phyloP scores from a whole-genome alignment of 1,140 invertebrate genomes.

The Tetragonula clypearis region DNA sequence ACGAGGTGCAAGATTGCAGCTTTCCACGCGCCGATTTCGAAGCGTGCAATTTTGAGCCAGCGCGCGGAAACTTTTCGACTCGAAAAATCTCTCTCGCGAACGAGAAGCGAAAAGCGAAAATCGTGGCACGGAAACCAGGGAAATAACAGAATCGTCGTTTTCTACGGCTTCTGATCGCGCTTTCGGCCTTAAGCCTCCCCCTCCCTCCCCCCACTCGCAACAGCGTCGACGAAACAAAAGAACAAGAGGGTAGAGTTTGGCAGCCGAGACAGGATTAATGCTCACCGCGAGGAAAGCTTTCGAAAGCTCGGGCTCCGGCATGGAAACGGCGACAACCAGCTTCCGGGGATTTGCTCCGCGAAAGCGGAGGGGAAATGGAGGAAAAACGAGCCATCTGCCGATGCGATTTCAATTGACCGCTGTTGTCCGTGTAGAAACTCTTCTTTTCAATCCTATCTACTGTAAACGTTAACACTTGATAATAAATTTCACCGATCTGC shows the following conservation, averaged over 20 bases:
- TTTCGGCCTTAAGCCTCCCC: conserved; percentile 26
- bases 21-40: too few relatives aligned
- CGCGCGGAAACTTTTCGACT: neutral
- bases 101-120: neutral
- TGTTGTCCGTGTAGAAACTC: neutral
- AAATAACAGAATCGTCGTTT: conserved; percentile 37
- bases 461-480: too few relatives aligned
- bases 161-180: conserved; percentile 37
- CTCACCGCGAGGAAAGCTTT: conserved; percentile 20
- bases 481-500: too few relatives aligned
- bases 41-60: neutral
- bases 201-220: conserved; percentile 13
- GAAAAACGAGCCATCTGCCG: neutral
- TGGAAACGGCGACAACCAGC: conserved; percentile 27
- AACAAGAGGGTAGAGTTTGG: conserved; percentile 33
- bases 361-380: neutral
- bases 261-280: conserved; percentile 40
- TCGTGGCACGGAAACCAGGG: conserved; percentile 11
- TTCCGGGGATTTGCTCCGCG: conserved; percentile 17
- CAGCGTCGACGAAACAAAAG: conserved; percentile 40
- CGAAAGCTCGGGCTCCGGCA: neutral
- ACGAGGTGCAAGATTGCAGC: too few relatives aligned
- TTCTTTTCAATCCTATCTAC: too few relatives aligned
- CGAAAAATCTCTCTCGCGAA: neutral
- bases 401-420: neutral